Evolutionary conservation across 2,113 vertebrate species (phyloP), one percentile per base, ranked within the genome.

Genomic region (Epinephelus fuscoguttatus): DNA sequence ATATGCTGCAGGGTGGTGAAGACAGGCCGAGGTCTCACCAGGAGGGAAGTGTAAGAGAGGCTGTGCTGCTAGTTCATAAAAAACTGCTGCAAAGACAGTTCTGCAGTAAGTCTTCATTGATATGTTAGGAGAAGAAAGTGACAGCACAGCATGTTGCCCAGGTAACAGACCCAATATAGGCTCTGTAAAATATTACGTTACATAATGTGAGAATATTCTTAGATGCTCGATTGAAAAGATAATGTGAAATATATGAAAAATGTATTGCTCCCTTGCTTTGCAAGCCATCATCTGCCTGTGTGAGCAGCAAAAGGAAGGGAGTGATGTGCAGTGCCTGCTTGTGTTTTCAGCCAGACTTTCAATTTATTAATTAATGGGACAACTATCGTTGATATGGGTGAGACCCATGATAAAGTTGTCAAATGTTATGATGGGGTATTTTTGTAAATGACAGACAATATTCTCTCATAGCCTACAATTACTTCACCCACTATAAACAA

Each of bases 21-120:
- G 64, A 87, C 57, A 33, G 52, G 21, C 55, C 19, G 9, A 57
- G 19, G 37, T 82, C 74, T 76, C 84, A 66, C 57, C 50, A 66
- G 66, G 81, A 45, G 23, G 30, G 69, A 76, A 69, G 61, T 77
- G 70, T 61, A 60, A 70, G 25, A 50, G 23, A 84, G 47, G 18
- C 70, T 50, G 67, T 25, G 61, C 80, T 75, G 79, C 61, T 42
- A 49, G n/a, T 70, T 79, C 66, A 75, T 73, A n/a, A 60, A 80
- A 74, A 68, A 66, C 53, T 59, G 59, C 56, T 75, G 79, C 60
- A 71, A 72, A 72, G 49, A 77, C 63, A 60, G 82, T 73, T 67
- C 66, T 62, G 70, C 45, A 60, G 21, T 73, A 49, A 72, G 45
- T 60, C 70, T 57, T 63, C 56, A 60, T 12, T 71, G 68, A 78